phyloP scores from a whole-genome alignment of 2,113 vertebrate species.

The Micromys minutus region DNA sequence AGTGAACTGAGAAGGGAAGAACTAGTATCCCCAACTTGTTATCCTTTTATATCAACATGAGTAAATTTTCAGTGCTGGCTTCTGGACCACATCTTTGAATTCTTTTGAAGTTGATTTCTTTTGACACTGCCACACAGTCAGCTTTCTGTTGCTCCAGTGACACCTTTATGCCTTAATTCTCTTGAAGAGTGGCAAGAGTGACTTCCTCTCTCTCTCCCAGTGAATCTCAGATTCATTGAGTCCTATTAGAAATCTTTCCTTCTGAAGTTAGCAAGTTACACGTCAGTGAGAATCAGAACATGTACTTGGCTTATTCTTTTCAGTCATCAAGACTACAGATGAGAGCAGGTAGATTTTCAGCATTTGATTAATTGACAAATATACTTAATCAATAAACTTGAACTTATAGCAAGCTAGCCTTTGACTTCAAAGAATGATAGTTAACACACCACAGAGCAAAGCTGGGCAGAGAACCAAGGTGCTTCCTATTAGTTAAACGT shows the following conservation, averaged over 20 bases:
- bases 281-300: slow-evolving; percentile 33
- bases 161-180: neutral
- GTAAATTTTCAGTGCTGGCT: neutral
- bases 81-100: slow-evolving; percentile 11
- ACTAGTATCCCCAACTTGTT: neutral
- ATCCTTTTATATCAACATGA: neutral
- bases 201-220: neutral
- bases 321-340: neutral
- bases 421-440: neutral
- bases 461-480: neutral
- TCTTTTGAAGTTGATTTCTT: neutral
- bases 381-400: neutral
- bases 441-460: neutral
- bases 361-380: slow-evolving; percentile 10
- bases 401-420: neutral
- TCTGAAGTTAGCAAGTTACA: slow-evolving; percentile 31
- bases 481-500: neutral
- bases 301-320: neutral
- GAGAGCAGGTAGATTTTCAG: slow-evolving; percentile 12
- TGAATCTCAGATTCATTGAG: neutral
- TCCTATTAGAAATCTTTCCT: neutral
- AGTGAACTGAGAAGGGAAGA: slow-evolving; percentile 4
- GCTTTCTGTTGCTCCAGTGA: neutral
- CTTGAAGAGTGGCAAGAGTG: slow-evolving; percentile 24
- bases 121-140: neutral